Evolutionary conservation across 2,797 vertebrate species (phyloP), one percentile per base, ranked within the genome.

Genomic region (Nannoperca australis): DNA sequence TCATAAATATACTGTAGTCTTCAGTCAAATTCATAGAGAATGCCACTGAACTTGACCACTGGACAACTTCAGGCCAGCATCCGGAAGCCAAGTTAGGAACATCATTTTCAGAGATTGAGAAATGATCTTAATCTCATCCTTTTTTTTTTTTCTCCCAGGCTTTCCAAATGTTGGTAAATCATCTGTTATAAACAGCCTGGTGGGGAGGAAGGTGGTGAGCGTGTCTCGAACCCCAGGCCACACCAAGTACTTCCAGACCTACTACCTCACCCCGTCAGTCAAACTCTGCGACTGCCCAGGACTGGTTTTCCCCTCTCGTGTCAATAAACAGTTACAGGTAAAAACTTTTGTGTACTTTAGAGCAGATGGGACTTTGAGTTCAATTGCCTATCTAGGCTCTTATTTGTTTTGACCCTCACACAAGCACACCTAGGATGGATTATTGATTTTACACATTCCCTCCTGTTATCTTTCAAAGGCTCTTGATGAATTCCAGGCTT

Each of bases 211-310:
- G 88, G 97, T 98, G 0, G 97, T 99, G 83, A 97, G 97, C 4
- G 97, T 98, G 32, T 99, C 98, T 32, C 95, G 97, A 8, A 97
- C 97, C 0, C 97, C 98, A 1, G 98, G 98, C 30, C 97, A 98
- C 89, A 99, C 98, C 15, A 97, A 98, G 79, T 99, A 99, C 87
- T 99, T 99, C 92, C 98, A 99, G 95, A 99, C 98, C 1, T 98
- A 99, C 89, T 99, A 97, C 93, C 97, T 99, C 92, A 97, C 97
- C 1, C 95, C 95, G 14, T 94, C 95, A 0, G 96, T 99, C 60
- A 97, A 97, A 59, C 95, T 99, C 11, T 98, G 97, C 2, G 97
- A 99, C 91, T 99, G 97, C 84, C 97, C 97, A 0, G 98, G 98
- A 9, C 96, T 99, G 17, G 95, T 97, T 77, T 98, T 99, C 87